These are phyloP conservation scores for Tor tambroides DNA, from an alignment of 2,113 vertebrate genomes.

Conservation along the genomic window DNA sequence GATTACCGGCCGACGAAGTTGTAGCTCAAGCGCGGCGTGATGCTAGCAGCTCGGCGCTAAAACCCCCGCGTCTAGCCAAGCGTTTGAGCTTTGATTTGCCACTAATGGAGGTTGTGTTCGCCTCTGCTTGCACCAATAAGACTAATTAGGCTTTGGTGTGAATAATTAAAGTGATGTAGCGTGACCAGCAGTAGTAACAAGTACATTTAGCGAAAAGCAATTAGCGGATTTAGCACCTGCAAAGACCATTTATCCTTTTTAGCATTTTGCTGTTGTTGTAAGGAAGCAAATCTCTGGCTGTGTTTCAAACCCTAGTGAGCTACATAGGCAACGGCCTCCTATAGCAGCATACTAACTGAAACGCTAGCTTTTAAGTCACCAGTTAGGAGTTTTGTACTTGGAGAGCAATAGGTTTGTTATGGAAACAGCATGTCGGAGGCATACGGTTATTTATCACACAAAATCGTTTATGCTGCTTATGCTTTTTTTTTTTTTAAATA, in stretches of 20 bases:
- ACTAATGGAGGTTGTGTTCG: slow-evolving; percentile 76
- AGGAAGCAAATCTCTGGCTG: slow-evolving; percentile 64
- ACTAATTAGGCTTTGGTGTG: slow-evolving; percentile 77
- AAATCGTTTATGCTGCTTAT: too few relatives aligned
- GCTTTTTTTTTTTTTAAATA: too few relatives aligned
- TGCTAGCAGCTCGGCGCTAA: slow-evolving; percentile 23
- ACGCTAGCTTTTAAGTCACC: not conserved
- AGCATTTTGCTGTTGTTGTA: slow-evolving; percentile 22
- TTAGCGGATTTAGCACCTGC: slow-evolving; percentile 76
- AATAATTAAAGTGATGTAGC: slow-evolving; percentile 78
- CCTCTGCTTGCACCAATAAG: slow-evolving; percentile 76
- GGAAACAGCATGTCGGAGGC: not conserved
- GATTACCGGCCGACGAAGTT: slow-evolving; percentile 46
- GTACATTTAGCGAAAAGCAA: slow-evolving; percentile 73
- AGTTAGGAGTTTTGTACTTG: not conserved
- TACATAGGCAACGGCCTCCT: not conserved
- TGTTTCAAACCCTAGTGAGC: slow-evolving; percentile 52
- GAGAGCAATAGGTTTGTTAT: not conserved
- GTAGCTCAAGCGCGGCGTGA: not conserved
- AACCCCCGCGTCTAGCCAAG: slow-evolving; percentile 55
- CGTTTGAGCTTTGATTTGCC: slow-evolving; percentile 71
- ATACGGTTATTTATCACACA: too few relatives aligned
- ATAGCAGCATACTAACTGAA: not conserved
- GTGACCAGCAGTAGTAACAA: slow-evolving; percentile 69
- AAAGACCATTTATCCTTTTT: slow-evolving; percentile 67